Evolutionary conservation across 2,888 invertebrate genomes (phyloP), one percentile per base, ranked within the genome.

Genomic region (Xestia c-nigrum): DNA sequence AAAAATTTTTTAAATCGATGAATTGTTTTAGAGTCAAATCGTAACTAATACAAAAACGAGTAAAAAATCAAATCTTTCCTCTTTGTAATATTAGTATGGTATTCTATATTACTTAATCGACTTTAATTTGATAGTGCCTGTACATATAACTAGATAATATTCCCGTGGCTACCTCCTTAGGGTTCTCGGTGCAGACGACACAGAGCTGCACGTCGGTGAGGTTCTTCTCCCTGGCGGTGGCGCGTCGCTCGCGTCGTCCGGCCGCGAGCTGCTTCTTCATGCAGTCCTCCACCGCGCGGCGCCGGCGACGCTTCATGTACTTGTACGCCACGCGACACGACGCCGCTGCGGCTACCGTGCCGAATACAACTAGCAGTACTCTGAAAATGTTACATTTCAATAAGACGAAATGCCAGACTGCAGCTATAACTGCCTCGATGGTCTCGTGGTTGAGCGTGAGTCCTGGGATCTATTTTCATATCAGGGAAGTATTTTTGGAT

Each of bases 121-220:
- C 40, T n/a, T n/a, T n/a, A n/a, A 40, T 40, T 40, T 6, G 6
- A 40, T 40, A 40, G 31, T 31, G 31, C 31, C 31, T 31, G 31
- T 31, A 31, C 1, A 24, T 24, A 57, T 57, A 14, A 14, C 4
- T 1, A 7, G 1, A 55, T 59, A 0, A 0, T 21, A 31, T 10
- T 19, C 5, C 2, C 14, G 7, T 43, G 12, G 55, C 5, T 89
- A 98, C 98, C 96, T 99, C 99, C 89, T 98, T 98, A 1, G 98
- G 98, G 95, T 98, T 98, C 76, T 97, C 97, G 57, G 98, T 97
- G 93, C 99, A 99, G n/a, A 99, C 98, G 40, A 99, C 98, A 91
- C 99, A 99, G 16, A 98, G 94, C 89, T 98, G 98, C 92, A 97
- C 97, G 47, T 97, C 97, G 81, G 96, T 92, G 38, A 98, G 95